Evolutionary conservation across 2,888 invertebrate genomes (phyloP).

Genomic region (Drosophila austrosaltans): DNA sequence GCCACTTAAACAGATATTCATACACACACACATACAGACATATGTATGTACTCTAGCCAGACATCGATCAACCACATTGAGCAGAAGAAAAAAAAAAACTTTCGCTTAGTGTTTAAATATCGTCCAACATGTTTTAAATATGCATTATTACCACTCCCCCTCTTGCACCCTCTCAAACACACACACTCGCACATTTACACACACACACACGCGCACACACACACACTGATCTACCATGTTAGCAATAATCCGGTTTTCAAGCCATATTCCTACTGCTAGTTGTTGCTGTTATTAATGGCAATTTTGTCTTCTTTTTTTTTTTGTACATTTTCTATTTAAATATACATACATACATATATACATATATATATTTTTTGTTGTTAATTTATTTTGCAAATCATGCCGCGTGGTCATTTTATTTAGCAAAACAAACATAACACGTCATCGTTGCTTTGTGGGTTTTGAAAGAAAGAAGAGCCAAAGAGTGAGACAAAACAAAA

Average conservation of each 20-base stretch:
- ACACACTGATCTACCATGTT: neutral
- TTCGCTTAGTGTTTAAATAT: slow-evolving; percentile 49
- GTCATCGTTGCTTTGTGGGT: neutral
- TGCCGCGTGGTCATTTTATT: slow-evolving; percentile 56
- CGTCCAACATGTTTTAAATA: slow-evolving; percentile 9
- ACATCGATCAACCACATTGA: slow-evolving; percentile 53
- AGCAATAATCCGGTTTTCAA: slow-evolving; percentile 32
- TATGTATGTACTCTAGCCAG: slow-evolving; percentile 32
- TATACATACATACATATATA: neutral
- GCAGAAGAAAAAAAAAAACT: slow-evolving; percentile 21
- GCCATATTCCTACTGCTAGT: slow-evolving; percentile 31
- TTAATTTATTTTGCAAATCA: slow-evolving; percentile 52
- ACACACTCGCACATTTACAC: too few relatives aligned
- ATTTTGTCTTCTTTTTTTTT: slow-evolving; percentile 6
- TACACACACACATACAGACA: slow-evolving; percentile 32
- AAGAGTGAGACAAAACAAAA: neutral
- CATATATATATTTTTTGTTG: too few relatives aligned
- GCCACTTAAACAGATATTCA: slow-evolving; percentile 51
- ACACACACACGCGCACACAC: too few relatives aligned
- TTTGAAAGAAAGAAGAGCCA: neutral
- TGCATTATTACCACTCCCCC: neutral
- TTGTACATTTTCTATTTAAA: slow-evolving; percentile 23
- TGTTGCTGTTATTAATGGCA: slow-evolving; percentile 29
- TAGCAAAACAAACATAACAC: slow-evolving; percentile 26
- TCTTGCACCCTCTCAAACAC: neutral